Percentiles rank a stretch among this genome's conserved stretches.
phyloP scores from a whole-genome alignment of 2,888 invertebrate species.

The Phlogophora meticulosa region DNA sequence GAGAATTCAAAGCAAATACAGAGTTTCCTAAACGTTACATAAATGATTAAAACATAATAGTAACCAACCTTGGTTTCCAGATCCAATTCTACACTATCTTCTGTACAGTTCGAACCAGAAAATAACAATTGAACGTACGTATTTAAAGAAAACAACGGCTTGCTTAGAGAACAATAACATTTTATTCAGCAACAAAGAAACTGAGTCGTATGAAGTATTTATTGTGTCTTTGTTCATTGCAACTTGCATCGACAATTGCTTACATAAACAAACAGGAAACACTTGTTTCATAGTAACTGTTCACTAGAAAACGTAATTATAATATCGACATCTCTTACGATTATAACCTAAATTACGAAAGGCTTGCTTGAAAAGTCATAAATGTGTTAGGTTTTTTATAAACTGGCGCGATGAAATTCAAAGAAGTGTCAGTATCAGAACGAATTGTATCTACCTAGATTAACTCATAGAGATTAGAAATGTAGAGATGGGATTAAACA shows the following conservation, averaged over 20 bases:
- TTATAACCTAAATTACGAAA: constrained; percentile 25
- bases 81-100: constrained; percentile 27
- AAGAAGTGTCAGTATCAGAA: background rate
- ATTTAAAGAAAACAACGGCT: constrained; percentile 53
- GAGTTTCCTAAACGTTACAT: constrained; percentile 10
- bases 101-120: constrained; percentile 43
- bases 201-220: constrained; percentile 67
- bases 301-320: constrained; percentile 51
- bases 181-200: constrained; percentile 74
- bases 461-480: background rate
- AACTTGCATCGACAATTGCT: constrained; percentile 61
- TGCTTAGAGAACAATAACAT: constrained; percentile 66
- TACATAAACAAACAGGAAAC: constrained; percentile 71
- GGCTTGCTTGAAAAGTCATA: background rate
- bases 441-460: no score
- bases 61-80: constrained; percentile 36
- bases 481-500: background rate
- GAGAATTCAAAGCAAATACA: constrained; percentile 31
- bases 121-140: constrained; percentile 53
- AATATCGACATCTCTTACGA: constrained; percentile 51
- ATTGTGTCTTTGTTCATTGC: constrained; percentile 72
- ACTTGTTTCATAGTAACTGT: constrained; percentile 61
- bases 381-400: background rate
- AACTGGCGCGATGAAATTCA: background rate
- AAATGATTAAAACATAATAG: constrained; percentile 35